These are phyloP conservation scores for Cryptus viduatorius DNA, from an alignment of 2,888 invertebrate genomes.

Conservation along the genomic window DNA sequence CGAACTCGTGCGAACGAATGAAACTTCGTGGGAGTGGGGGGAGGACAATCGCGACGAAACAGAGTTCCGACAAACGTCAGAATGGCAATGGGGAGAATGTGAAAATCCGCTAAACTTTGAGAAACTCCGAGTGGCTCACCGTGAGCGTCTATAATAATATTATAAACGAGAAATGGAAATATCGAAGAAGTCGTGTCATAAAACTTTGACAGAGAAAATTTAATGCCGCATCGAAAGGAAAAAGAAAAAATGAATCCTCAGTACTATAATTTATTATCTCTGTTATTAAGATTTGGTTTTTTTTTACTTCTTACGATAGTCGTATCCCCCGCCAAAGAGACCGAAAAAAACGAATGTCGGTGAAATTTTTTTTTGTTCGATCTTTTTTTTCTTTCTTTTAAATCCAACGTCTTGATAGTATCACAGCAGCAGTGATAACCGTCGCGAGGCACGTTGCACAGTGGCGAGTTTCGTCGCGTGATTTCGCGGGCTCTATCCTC, in stretches of 20 bases:
- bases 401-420: constrained; percentile 18
- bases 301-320: not conserved
- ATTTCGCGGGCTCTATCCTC: constrained; percentile 64
- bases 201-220: not conserved
- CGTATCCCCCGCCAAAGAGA: not conserved
- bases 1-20: not conserved
- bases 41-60: no score
- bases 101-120: constrained; percentile 17
- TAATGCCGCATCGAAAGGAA: not conserved
- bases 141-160: not conserved
- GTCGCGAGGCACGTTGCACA: constrained; percentile 79
- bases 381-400: not conserved
- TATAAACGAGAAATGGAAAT: not conserved
- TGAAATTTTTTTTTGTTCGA: not conserved
- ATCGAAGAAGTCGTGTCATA: not conserved
- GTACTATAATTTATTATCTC: not conserved
- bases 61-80: no score
- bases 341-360: not conserved
- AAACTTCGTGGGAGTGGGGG: not conserved
- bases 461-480: constrained; percentile 73
- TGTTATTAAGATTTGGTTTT: constrained; percentile 4
- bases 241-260: constrained; percentile 2
- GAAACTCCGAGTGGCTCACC: not conserved
- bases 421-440: constrained; percentile 69
- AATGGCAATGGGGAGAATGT: no score